phyloP scores from a whole-genome alignment of 2,113 vertebrate species.

The Rynchops niger region DNA sequence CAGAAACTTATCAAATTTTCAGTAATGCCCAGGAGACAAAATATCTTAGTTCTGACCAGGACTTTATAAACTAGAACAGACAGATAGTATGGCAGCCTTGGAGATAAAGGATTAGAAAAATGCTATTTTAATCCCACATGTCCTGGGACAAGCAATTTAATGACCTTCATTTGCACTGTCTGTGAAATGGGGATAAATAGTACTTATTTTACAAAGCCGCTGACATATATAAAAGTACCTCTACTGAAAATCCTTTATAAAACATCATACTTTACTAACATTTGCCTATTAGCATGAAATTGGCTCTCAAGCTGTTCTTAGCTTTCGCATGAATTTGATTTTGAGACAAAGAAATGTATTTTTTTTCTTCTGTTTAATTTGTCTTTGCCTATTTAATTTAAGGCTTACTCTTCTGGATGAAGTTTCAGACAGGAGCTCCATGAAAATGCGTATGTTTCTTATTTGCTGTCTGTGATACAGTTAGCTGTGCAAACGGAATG shows the following conservation, averaged over 20 bases:
- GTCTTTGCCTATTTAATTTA: slow-evolving; percentile 16
- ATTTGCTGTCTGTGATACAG: slow-evolving; percentile 2
- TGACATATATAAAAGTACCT: neutral
- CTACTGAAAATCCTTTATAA: neutral
- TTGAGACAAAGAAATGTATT: neutral
- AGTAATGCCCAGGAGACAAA: neutral
- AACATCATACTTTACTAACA: neutral
- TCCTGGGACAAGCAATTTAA: neutral
- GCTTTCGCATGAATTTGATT: neutral
- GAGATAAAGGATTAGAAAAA: neutral
- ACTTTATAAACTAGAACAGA: neutral
- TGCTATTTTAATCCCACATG: neutral
- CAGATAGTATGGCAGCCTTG: neutral
- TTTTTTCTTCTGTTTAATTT: slow-evolving; percentile 1
- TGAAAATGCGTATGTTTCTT: neutral
- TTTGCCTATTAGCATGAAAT: slow-evolving; percentile 17
- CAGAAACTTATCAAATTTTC: neutral
- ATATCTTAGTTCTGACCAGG: neutral
- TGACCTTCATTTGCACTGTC: neutral
- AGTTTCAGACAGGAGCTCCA: neutral
- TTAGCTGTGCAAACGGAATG: neutral
- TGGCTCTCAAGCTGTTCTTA: neutral
- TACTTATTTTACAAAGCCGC: neutral
- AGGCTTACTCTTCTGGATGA: neutral
- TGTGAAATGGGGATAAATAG: neutral